Percentiles rank a stretch among this genome's conserved stretches.
Conservation (phyloP, 1,140 invertebrate genomes). For the Neomicropteryx cornuta region DNA sequence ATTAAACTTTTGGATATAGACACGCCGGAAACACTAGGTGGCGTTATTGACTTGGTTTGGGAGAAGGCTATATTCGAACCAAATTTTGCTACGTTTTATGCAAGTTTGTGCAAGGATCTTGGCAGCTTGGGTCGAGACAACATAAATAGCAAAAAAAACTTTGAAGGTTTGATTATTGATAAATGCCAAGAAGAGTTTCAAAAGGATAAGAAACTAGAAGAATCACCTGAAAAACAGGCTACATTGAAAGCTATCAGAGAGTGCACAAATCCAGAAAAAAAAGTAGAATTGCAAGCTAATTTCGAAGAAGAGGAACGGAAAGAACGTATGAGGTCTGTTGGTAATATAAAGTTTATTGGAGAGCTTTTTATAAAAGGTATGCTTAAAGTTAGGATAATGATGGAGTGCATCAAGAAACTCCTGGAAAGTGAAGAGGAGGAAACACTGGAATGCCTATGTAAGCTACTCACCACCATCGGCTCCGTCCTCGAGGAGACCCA, state of each 20-base stretch:
- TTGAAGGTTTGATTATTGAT: constrained; percentile 61
- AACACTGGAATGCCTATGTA: constrained; percentile 77
- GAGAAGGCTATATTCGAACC: constrained; percentile 87
- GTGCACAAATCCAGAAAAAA: constrained; percentile 47
- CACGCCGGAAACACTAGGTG: constrained; percentile 57
- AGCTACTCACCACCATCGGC: constrained; percentile 75
- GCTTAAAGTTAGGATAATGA: constrained; percentile 75
- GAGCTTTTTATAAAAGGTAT: constrained; percentile 82
- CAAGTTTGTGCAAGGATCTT: constrained; percentile 66
- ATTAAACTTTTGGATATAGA: constrained; percentile 61
- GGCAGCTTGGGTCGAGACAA: no score
- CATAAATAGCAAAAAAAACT: no score
- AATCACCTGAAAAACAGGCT: constrained; percentile 41
- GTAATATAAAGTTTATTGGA: constrained; percentile 66
- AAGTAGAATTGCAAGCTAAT: constrained; percentile 47
- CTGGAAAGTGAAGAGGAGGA: constrained; percentile 65
- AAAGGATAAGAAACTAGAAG: constrained; percentile 57
- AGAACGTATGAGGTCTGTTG: constrained; percentile 64
- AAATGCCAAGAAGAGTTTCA: constrained; percentile 76
- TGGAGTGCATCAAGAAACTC: constrained; percentile 62
- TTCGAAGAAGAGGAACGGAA: constrained; percentile 60
- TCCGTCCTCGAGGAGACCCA: constrained; percentile 57
- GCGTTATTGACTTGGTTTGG: constrained; percentile 77
- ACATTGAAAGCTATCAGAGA: constrained; percentile 49
- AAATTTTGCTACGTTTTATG: constrained; percentile 77